A percentile compares a stretch with the other conserved stretches of the same genome.
phyloP scores from a whole-genome alignment of 2,888 invertebrate species.

The Melitaea athalia region DNA sequence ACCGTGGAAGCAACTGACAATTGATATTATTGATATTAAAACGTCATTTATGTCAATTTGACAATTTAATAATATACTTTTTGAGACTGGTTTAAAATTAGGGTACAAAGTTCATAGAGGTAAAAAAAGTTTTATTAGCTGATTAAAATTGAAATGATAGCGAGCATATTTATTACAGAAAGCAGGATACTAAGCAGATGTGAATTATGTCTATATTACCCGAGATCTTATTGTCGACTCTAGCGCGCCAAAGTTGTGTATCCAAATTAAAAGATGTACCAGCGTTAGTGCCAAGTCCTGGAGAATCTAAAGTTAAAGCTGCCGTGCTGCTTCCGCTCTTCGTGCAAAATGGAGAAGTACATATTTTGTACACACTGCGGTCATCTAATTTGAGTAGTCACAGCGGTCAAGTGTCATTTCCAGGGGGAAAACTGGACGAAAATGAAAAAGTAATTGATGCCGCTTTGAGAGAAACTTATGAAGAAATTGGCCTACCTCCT shows the following conservation, averaged over 20 bases:
- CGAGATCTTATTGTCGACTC: conserved; percentile 73
- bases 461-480: conserved; percentile 93
- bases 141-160: not conserved
- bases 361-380: conserved; percentile 91
- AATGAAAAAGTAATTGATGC: conserved; percentile 85
- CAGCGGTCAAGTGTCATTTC: conserved; percentile 93
- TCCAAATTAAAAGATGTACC: conserved; percentile 81
- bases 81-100: not conserved
- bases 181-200: not conserved
- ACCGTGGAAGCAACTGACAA: too few species aligned
- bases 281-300: conserved; percentile 59
- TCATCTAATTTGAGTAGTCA: conserved; percentile 88
- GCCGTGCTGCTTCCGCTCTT: conserved; percentile 94
- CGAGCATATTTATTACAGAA: not conserved
- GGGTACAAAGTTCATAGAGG: not conserved
- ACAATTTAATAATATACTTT: too few species aligned
- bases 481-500: conserved; percentile 89
- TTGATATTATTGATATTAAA: not conserved
- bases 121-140: not conserved
- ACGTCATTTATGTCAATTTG: not conserved
- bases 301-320: conserved; percentile 73
- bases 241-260: conserved; percentile 82
- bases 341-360: conserved; percentile 85
- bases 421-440: conserved; percentile 89
- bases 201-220: conserved; percentile 58